Evolutionary conservation across 2,888 invertebrate species (phyloP).

Genomic region (Nomada lathburiana): DNA sequence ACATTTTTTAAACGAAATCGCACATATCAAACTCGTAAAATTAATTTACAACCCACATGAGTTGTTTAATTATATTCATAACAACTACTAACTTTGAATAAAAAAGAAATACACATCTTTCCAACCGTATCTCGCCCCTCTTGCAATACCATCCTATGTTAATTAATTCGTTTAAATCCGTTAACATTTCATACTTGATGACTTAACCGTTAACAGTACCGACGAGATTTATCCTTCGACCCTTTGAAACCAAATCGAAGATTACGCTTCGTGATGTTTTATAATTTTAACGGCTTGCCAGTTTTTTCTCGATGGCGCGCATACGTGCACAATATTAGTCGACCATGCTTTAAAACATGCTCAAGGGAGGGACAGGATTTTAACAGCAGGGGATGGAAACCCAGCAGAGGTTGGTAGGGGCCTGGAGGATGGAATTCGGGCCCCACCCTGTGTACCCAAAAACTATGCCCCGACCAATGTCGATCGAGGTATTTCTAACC

Average conservation of each 20-base stretch:
- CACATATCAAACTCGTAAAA: no score
- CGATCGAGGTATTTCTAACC: conserved; percentile 14
- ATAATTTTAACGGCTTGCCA: conserved; percentile 45
- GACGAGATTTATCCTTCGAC: neutral
- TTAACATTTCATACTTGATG: neutral
- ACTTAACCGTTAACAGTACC: neutral
- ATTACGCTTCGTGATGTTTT: conserved; percentile 18
- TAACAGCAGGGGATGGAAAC: conserved; percentile 44
- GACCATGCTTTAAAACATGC: conserved; percentile 53
- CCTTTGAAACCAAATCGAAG: conserved; percentile 11
- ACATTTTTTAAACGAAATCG: no score
- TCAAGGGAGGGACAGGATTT: conserved; percentile 43
- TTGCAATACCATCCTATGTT: no score
- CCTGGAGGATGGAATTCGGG: conserved; percentile 51
- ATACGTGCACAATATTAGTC: conserved; percentile 21
- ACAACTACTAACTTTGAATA: no score
- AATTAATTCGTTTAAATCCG: no score
- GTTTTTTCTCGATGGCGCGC: conserved; percentile 61
- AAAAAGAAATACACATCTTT: no score
- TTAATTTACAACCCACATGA: no score
- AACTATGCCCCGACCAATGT: conserved; percentile 58
- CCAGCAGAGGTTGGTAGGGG: conserved; percentile 40
- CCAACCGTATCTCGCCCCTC: no score
- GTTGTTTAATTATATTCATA: no score
- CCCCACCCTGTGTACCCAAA: conserved; percentile 58